These are phyloP conservation scores for Beroe ovata DNA, from an alignment of 37 sponge, comb jelly and placozoan species.

Conservation along the genomic window DNA sequence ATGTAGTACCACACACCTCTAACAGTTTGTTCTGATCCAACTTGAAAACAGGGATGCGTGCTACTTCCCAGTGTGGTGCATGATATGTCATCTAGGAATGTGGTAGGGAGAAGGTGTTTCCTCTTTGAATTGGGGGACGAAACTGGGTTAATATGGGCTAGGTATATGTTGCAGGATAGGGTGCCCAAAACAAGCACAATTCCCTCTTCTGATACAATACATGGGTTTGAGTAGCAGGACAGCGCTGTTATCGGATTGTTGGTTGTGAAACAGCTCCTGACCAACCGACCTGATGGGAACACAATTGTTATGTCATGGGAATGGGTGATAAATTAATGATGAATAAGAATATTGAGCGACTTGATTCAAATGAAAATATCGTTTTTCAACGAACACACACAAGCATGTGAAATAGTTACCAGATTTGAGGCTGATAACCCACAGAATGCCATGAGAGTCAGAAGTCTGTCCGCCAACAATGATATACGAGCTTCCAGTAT, in stretches of 20 bases:
- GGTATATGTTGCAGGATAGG: neutral
- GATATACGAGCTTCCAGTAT: neutral
- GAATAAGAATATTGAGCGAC: no score
- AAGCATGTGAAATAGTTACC: neutral
- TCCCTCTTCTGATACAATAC: neutral
- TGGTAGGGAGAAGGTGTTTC: constrained; percentile 34
- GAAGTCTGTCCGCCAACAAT: constrained; percentile 39
- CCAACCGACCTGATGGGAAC: constrained; percentile 18
- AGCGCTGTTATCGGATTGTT: neutral
- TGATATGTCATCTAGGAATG: constrained; percentile 60
- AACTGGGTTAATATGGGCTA: constrained; percentile 2
- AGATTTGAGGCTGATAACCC: constrained; percentile 18
- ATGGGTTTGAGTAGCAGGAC: constrained; percentile 26
- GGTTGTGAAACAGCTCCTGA: constrained; percentile 61
- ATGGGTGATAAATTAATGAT: no score
- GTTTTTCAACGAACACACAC: neutral
- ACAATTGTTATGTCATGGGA: no score
- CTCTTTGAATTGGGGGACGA: constrained; percentile 31
- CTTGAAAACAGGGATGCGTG: constrained; percentile 47
- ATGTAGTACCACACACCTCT: constrained; percentile 1
- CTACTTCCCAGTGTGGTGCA: neutral
- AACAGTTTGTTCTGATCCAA: neutral
- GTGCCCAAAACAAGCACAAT: constrained; percentile 17
- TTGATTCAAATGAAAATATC: no score
- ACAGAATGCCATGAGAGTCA: neutral